Evolutionary conservation across 2,888 invertebrate genomes (phyloP), one percentile per base, ranked within the genome.

Genomic region (Latrodectus elegans): DNA sequence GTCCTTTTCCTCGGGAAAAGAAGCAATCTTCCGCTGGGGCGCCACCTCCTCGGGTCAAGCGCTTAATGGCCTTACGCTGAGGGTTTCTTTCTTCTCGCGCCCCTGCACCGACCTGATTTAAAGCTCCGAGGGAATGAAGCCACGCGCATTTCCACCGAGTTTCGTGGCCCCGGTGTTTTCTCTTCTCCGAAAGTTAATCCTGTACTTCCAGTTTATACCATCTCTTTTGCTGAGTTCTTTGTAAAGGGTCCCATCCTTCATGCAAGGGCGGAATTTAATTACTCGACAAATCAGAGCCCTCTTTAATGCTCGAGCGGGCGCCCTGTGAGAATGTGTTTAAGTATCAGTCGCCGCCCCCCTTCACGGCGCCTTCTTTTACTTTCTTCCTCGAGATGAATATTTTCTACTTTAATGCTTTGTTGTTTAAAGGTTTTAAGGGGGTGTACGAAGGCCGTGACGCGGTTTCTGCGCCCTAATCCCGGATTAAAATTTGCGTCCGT

Each of bases 401-500:
- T 84, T 84, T 84, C 84, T 78, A 73, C 84, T 78, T 73, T 78
- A 84, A 65, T 65, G 77, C 84, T 77, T 78, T 84, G 84, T 82
- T 82, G 75, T 82, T 82, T 82, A 82, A 82, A 82, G 82, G 82
- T 84, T 84, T 84, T 78, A 60, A 60, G n/a, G 60, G 73, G 67
- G 49, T 38, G 38, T 38, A 38, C 38, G 38, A 38, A 38, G 49
- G 84, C 77, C 38, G 10, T 17, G 64, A 65, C 65, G 77, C 65
- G 84, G 72, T 84, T 84, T 78, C 55, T 53, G 77, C 84, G 64
- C 72, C 77, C 77, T 84, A 84, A 84, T 84, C 84, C 84, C 17
- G 84, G 84, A 84, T 84, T 84, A 84, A 84, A 84, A 84, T 78
- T 77, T 77, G 84, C 84, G 51, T 72, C 84, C 71, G 84, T 65